Conservation (phyloP, 2,113 vertebrate species). For the Mirounga angustirostris region DNA sequence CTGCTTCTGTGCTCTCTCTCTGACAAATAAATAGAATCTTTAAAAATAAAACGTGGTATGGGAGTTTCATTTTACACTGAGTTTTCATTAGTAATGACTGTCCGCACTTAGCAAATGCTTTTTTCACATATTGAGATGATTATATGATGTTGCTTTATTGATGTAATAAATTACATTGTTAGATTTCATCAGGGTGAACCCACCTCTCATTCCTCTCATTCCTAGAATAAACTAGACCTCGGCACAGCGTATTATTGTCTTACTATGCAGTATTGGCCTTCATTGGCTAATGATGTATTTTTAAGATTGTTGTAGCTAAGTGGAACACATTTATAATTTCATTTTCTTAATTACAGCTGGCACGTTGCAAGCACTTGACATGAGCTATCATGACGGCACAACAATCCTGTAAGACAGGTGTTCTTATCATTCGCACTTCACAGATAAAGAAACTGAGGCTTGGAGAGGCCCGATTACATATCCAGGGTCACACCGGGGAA, state of each 20-base stretch:
- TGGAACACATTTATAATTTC: constrained; percentile 57
- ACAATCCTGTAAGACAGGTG: not conserved
- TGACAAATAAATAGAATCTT: not conserved
- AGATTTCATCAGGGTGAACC: constrained; percentile 58
- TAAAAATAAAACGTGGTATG: not conserved
- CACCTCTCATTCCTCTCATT: constrained; percentile 59
- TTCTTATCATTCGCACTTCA: not conserved
- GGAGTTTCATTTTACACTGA: constrained; percentile 14
- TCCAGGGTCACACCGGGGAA: not conserved
- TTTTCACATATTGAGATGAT: constrained; percentile 26
- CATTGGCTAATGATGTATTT: constrained; percentile 1
- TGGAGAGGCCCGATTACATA: not conserved
- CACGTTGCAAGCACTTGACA: not conserved
- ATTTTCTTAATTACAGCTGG: constrained; percentile 67
- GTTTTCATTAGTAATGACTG: constrained; percentile 51
- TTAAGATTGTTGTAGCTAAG: constrained; percentile 32
- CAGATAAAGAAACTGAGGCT: constrained; percentile 50
- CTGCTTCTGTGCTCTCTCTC: not conserved
- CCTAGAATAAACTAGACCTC: constrained; percentile 44
- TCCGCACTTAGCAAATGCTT: not conserved
- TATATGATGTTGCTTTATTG: constrained; percentile 42
- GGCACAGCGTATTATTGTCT: not conserved
- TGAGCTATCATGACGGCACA: not conserved
- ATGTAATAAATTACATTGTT: not conserved
- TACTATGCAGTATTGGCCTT: not conserved